These are phyloP conservation scores for Timema cristinae DNA, from an alignment of 2,888 invertebrate genomes.

Conservation along the genomic window DNA sequence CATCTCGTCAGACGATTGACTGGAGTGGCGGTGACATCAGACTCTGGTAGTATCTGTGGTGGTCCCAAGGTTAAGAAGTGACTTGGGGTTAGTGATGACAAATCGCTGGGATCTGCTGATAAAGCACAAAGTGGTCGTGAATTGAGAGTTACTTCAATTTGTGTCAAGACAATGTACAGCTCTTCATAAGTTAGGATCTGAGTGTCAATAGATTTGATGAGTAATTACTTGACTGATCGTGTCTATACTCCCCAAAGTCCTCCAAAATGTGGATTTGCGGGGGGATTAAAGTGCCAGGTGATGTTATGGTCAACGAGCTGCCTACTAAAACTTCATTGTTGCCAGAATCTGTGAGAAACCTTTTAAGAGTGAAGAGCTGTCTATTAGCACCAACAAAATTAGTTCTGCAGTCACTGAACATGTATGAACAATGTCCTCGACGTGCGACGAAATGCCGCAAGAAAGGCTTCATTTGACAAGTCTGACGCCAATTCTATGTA, in stretches of 20 bases:
- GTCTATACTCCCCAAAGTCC: neutral
- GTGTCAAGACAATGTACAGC: constrained; percentile 1
- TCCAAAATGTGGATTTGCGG: neutral
- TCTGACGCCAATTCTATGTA: too few species aligned
- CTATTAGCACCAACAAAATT: neutral
- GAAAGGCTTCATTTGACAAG: too few species aligned
- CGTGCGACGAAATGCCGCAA: too few species aligned
- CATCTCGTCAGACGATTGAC: neutral
- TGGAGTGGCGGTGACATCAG: neutral
- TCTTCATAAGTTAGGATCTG: neutral
- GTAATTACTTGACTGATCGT: neutral
- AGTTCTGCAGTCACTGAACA: neutral
- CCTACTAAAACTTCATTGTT: neutral
- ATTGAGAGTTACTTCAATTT: neutral
- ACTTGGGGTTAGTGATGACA: neutral
- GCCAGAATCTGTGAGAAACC: neutral
- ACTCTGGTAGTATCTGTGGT: neutral
- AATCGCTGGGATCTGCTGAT: neutral
- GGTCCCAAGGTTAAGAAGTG: neutral
- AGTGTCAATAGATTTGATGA: neutral
- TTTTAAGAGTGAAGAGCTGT: neutral
- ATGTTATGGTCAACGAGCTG: too few species aligned
- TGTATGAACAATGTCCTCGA: too few species aligned
- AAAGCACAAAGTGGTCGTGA: neutral
- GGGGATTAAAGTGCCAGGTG: neutral